Evolutionary conservation across 2,888 invertebrate species (phyloP), one percentile per base, ranked within the genome.

Genomic region (Sesia bembeciformis): DNA sequence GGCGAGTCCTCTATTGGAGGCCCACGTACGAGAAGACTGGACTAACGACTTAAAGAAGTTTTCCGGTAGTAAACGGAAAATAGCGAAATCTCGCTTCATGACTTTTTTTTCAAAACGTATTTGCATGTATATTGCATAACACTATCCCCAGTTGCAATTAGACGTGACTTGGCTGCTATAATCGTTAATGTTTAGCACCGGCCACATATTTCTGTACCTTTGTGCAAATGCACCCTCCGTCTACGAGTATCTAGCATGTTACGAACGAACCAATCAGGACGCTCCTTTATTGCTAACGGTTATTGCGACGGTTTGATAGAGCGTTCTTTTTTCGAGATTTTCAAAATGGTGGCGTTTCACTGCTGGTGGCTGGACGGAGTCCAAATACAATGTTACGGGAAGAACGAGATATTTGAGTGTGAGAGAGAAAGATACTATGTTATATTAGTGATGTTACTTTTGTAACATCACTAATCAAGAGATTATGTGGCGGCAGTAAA

Each of bases 121-220:
- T 23, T 23, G 23, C 2, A 23, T 23, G 23, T 23, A 59, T 68
- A 52, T 60, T 56, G 74, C 76, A 76, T 75, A 63, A 64, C 46
- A 54, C 71, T 64, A 57, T 74, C 77, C 79, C 58, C 66, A 64
- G 68, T 81, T 70, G 83, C 88, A 88, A 88, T 88, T 88, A 88
- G 88, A 88, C 81, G 84, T 86, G 85, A 86, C 84, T 85, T 81
- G 82, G 82, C 72, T 75, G 75, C 82, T 78, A 89, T 88, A 85
- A 87, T 81, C 86, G 87, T 89, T 87, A 89, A 88, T 86, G 88
- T 85, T 87, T 82, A 89, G 86, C 76, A 81, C 82, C 82, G 82
- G 78, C 78, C 86, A 82, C 87, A 87, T 85, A 86, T 86, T 85
- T 82, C 84, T 79, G 76, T 83, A 82, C 85, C 85, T 86, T 81